Evolutionary conservation across 2,113 vertebrate species (phyloP).

Genomic region (Nettapus auritus): DNA sequence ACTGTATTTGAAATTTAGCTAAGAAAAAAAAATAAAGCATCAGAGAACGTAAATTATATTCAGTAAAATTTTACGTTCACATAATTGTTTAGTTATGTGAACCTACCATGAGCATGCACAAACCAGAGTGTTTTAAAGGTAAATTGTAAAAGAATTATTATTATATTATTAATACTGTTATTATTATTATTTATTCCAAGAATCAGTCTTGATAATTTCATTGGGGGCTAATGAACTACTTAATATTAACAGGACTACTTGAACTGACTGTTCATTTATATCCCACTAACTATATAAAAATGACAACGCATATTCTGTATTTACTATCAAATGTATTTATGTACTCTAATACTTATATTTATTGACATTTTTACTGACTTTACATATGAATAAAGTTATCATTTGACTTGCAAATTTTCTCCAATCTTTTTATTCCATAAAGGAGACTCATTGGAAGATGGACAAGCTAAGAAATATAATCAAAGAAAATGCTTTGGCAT

Average conservation of each 20-base stretch:
- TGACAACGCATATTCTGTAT: background rate
- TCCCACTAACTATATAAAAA: background rate
- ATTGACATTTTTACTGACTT: background rate
- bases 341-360: background rate
- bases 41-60: background rate
- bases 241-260: background rate
- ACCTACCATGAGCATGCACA: background rate
- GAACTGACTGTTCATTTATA: background rate
- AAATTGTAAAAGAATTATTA: background rate
- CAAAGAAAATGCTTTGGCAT: constrained; percentile 4
- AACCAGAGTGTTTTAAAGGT: background rate
- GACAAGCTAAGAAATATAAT: constrained; percentile 14
- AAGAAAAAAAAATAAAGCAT: background rate
- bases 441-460: background rate
- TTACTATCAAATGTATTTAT: background rate
- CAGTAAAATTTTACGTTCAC: background rate
- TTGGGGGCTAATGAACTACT: background rate
- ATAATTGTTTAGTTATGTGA: background rate
- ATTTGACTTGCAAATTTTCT: constrained; percentile 16
- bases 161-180: background rate
- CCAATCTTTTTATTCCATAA: background rate
- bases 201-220: background rate
- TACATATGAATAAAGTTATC: background rate
- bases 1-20: background rate
- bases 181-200: background rate